Base-by-base conservation (phyloP, 2,888 invertebrate species). In the Azorinus chamasolen region DNA sequence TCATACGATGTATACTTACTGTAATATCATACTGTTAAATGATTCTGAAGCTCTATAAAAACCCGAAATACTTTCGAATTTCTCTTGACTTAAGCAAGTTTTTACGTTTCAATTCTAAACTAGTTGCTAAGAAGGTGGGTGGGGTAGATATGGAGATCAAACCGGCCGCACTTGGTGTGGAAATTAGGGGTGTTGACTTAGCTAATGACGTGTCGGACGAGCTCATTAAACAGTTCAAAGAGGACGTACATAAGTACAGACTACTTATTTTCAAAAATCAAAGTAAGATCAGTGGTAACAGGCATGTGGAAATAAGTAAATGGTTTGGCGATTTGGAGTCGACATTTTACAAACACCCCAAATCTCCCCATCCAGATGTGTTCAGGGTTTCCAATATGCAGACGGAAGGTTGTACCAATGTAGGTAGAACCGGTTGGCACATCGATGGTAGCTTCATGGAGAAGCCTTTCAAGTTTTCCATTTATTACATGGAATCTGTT, bases 341-440 rank as follows among this genome's bases (percentile, higher is more conserved):
- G 0, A 91, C 90, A 43, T 91, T 91, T 72, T 91, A 91, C 82
- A 89, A 88, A 59, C 91, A 91, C 50, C 90, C 87, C 3, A 83
- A 73, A 57, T 91, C 91, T 10, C 90, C 91, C 0, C 85, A 91
- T 69, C 88, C 88, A 1, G 91, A 91, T 74, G 89, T 91, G 10
- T 91, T 91, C 69, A 73, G 91, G 6, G 91, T 91, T 43, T 91
- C 91, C 0, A 91, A 91, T 66, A 83, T 87, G 41, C 80, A 85
- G 22, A 68, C 68, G 14, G 90, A 91, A 62, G 91, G 91, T 12
- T 91, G 91, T 54, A 86, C 83, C 0, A 86, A 88, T 62, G 90
- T 91, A 1, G 91, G 91, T 1, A 73, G 91, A 55, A 91, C 91
- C 3, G 91, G 91, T 14, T 91, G 91, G 91, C 91, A 91, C 68